Conservation (phyloP, 2,888 invertebrate genomes). For the Perdita meconis region DNA sequence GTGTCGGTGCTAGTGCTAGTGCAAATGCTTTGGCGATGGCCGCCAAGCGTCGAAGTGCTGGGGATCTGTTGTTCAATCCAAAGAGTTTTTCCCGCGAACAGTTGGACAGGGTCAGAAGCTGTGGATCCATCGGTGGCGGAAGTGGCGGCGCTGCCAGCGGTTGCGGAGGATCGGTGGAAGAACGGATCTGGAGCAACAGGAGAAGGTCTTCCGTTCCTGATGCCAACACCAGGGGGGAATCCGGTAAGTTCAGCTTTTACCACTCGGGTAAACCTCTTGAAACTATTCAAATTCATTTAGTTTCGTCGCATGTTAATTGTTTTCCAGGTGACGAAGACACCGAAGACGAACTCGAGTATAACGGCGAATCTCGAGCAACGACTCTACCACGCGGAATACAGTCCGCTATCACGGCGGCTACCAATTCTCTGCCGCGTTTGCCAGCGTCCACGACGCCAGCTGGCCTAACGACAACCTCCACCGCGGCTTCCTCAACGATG, state of each 20-base stretch:
- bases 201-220: conserved; percentile 83
- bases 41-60: conserved; percentile 92
- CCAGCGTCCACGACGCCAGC: conserved; percentile 85
- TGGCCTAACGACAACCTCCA: conserved; percentile 57
- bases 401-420: conserved; percentile 85
- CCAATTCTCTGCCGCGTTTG: conserved; percentile 92
- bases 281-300: no score
- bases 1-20: conserved; percentile 85
- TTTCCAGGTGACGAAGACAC: conserved; percentile 83
- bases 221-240: conserved; percentile 81
- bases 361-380: conserved; percentile 85
- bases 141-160: conserved; percentile 87
- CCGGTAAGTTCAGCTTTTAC: conserved; percentile 71
- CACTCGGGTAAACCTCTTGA: no score
- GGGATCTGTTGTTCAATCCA: conserved; percentile 92
- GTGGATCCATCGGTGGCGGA: conserved; percentile 93
- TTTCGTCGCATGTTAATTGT: no score
- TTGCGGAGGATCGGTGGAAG: conserved; percentile 82
- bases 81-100: conserved; percentile 92
- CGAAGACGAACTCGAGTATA: conserved; percentile 81
- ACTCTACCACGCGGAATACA: conserved; percentile 88
- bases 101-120: conserved; percentile 90
- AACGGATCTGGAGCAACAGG: conserved; percentile 83
- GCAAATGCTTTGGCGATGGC: conserved; percentile 89
- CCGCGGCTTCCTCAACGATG: conserved; percentile 83